Evolutionary conservation across 2,888 invertebrate genomes (phyloP).

Genomic region (Piscicola geometra): DNA sequence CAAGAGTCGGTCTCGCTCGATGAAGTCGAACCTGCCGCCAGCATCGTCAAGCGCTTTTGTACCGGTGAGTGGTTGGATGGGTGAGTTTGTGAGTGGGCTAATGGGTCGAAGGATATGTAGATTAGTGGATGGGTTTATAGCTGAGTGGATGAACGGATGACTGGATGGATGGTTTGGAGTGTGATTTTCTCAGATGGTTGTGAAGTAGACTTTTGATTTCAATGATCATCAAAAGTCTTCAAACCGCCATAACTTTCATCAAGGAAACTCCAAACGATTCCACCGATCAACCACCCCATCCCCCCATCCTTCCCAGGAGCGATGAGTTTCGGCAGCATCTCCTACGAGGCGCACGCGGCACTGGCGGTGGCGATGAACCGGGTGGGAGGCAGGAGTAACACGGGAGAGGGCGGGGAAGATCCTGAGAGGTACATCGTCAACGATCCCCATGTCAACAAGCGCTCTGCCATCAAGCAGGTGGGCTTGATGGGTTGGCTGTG

Average conservation of each 20-base stretch:
- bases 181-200: not conserved
- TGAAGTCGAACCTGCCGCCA: conserved; percentile 86
- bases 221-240: not conserved
- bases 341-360: conserved; percentile 88
- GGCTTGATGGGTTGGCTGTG: no score
- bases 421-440: conserved; percentile 69
- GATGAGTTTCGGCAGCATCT: conserved; percentile 95
- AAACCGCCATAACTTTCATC: not conserved
- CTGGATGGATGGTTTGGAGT: not conserved
- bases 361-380: conserved; percentile 95
- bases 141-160: no score
- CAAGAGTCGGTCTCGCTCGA: conserved; percentile 67
- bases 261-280: no score
- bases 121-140: no score
- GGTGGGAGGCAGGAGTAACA: conserved; percentile 94
- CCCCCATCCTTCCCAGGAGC: conserved; percentile 64
- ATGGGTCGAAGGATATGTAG: no score
- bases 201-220: no score
- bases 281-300: not conserved
- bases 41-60: conserved; percentile 89
- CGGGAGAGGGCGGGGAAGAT: conserved; percentile 86
- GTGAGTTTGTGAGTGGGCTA: no score
- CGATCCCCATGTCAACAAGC: conserved; percentile 73
- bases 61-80: conserved; percentile 73
- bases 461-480: conserved; percentile 91